phyloP scores from a whole-genome alignment of 1,140 invertebrate species.

The Euura saliciscinereae region DNA sequence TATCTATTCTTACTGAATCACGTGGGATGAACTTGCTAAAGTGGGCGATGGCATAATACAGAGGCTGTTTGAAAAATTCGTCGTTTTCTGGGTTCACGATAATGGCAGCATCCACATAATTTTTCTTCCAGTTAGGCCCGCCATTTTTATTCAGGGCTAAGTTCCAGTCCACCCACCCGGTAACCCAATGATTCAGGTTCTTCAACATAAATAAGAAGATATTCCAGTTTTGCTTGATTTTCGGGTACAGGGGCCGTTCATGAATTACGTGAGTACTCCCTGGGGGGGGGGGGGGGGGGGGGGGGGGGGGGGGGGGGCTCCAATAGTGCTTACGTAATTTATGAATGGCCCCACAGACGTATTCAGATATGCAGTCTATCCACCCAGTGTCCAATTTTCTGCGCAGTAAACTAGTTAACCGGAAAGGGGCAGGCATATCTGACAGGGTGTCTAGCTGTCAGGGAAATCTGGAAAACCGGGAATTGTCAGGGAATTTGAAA shows the following conservation, averaged over 20 bases:
- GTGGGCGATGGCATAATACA: slow-evolving; percentile 76
- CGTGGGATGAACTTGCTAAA: slow-evolving; percentile 68
- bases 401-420: too few species aligned
- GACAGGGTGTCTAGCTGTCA: too few species aligned
- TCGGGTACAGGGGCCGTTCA: too few species aligned
- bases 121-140: slow-evolving; percentile 73
- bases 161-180: slow-evolving; percentile 82
- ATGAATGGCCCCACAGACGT: too few species aligned
- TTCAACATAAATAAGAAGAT: slow-evolving; percentile 28
- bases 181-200: slow-evolving; percentile 63
- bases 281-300: too few species aligned
- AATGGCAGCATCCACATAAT: slow-evolving; percentile 72
- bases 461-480: too few species aligned
- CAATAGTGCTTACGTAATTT: too few species aligned
- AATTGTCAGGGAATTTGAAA: too few species aligned
- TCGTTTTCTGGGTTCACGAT: slow-evolving; percentile 63
- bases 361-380: too few species aligned
- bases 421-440: background rate
- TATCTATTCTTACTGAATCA: slow-evolving; percentile 53
- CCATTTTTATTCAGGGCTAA: slow-evolving; percentile 68
- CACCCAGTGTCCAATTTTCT: too few species aligned
- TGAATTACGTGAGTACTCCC: too few species aligned
- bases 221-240: background rate
- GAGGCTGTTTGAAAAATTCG: slow-evolving; percentile 76
- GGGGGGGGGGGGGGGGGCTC: too few species aligned